These are phyloP conservation scores for Nyctibius grandis DNA, from an alignment of 2,797 vertebrate species.

Conservation along the genomic window DNA sequence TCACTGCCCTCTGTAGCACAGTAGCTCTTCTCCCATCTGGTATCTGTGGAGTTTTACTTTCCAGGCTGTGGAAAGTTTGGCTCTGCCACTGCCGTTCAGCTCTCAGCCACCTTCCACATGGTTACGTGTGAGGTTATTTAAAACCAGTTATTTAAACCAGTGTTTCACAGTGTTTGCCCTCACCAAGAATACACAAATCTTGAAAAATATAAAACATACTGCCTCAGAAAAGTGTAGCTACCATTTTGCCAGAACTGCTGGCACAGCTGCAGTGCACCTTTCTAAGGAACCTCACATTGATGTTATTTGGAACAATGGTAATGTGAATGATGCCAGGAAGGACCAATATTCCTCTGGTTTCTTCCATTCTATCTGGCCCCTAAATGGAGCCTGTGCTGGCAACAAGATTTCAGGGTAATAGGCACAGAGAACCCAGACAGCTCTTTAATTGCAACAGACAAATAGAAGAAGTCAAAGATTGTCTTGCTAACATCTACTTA, in stretches of 20 bases:
- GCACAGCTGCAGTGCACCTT: not conserved
- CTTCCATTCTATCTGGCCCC: not conserved
- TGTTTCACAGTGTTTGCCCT: not conserved
- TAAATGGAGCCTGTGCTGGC: not conserved
- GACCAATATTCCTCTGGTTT: not conserved
- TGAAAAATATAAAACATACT: not conserved
- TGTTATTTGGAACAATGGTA: not conserved
- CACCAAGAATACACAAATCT: not conserved
- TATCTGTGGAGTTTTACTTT: not conserved
- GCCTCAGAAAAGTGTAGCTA: not conserved
- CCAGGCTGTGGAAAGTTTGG: not conserved
- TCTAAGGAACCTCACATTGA: not conserved
- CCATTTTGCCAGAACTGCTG: not conserved
- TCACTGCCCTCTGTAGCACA: too few species aligned
- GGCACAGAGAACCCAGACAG: not conserved
- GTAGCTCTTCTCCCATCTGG: accelerated
- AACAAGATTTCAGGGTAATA: not conserved
- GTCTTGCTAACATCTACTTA: constrained; percentile 25
- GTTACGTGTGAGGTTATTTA: not conserved
- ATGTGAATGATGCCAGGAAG: not conserved
- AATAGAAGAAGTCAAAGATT: not conserved
- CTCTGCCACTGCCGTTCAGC: not conserved
- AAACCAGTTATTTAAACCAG: not conserved
- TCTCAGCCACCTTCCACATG: not conserved
- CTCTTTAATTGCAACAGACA: constrained; percentile 8